These are phyloP conservation scores for Apaloderma vittatum DNA, from an alignment of 2,113 vertebrate species.

Conservation along the genomic window DNA sequence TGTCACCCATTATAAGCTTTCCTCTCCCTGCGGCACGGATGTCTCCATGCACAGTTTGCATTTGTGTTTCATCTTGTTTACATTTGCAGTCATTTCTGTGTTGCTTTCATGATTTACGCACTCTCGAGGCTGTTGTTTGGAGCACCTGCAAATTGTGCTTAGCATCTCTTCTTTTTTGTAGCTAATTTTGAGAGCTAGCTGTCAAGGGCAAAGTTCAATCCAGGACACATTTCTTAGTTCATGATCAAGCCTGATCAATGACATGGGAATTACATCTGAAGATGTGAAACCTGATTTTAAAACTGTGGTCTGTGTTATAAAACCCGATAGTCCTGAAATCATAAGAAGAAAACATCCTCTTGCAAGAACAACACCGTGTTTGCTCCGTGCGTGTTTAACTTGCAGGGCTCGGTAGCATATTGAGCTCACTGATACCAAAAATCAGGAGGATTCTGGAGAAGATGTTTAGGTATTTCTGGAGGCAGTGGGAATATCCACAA, in stretches of 20 bases:
- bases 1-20: background rate
- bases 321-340: background rate
- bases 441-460: background rate
- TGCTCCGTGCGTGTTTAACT: rapidly evolving
- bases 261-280: background rate
- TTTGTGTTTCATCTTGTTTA: background rate
- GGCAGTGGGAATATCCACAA: background rate
- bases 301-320: background rate
- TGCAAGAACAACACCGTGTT: background rate
- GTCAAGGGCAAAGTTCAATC: background rate
- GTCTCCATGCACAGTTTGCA: background rate
- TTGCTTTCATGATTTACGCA: background rate
- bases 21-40: background rate
- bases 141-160: background rate
- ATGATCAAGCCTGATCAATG: background rate
- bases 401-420: rapidly evolving
- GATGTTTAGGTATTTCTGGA: background rate
- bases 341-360: background rate
- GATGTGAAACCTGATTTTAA: background rate
- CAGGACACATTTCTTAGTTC: background rate
- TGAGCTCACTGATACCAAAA: background rate
- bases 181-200: background rate
- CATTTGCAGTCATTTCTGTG: background rate
- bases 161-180: background rate
- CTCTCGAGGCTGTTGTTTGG: background rate